phyloP scores from a whole-genome alignment of 64 coral and sea anemone genomes.

The Montipora efflorescens region DNA sequence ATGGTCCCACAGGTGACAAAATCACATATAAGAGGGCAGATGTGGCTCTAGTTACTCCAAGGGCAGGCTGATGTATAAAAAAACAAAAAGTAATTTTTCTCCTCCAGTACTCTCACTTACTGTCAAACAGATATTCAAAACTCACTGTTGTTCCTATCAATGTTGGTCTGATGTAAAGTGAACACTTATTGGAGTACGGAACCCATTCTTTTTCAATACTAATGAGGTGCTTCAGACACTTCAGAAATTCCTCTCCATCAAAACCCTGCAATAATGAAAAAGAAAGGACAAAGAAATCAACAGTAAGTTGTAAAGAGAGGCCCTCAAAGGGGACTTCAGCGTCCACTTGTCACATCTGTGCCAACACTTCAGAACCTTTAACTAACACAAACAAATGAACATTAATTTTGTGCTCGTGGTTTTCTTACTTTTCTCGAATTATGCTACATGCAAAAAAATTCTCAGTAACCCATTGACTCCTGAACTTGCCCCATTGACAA shows the following conservation, averaged over 20 bases:
- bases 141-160: constrained; percentile 93
- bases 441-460: too few relatives aligned
- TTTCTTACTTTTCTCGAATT: too few relatives aligned
- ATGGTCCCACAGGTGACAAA: constrained; percentile 94
- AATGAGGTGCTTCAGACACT: constrained; percentile 85
- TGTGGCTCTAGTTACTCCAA: constrained; percentile 73
- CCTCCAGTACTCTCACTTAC: too few relatives aligned
- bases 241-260: constrained; percentile 78
- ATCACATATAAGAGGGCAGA: constrained; percentile 88
- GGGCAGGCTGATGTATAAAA: constrained; percentile 65
- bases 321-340: too few relatives aligned
- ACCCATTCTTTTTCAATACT: constrained; percentile 96
- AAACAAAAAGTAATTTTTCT: not conserved
- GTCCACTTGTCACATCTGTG: too few relatives aligned
- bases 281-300: not conserved
- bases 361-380: too few relatives aligned
- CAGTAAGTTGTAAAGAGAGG: too few relatives aligned
- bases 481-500: too few relatives aligned
- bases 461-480: too few relatives aligned
- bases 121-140: not conserved
- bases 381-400: too few relatives aligned
- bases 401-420: too few relatives aligned
- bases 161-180: constrained; percentile 92
- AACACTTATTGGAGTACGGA: constrained; percentile 89
- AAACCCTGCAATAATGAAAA: constrained; percentile 67